Conservation (phyloP, 2,888 invertebrate genomes). For the Diplazon laetatorius region DNA sequence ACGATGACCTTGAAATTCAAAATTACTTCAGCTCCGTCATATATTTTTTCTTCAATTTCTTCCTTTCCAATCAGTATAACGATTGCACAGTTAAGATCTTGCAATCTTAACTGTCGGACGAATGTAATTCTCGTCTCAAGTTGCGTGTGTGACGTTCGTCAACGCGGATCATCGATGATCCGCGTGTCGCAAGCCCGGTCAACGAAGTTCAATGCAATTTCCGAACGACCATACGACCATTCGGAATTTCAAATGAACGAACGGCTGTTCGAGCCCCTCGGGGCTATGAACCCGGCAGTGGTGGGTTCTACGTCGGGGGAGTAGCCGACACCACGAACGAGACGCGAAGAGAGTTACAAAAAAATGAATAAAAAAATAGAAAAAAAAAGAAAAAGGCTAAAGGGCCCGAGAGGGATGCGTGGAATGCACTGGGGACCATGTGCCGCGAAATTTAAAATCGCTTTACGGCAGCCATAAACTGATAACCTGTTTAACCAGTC, state of each 20-base stretch:
- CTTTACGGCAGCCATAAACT: constrained; percentile 80
- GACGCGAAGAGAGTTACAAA: too few species aligned
- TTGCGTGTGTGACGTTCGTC: not conserved
- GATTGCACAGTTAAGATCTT: too few species aligned
- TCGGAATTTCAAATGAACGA: constrained; percentile 25
- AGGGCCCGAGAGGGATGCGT: constrained; percentile 40
- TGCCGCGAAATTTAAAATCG: constrained; percentile 81
- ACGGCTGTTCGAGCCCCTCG: constrained; percentile 25
- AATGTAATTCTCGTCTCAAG: too few species aligned
- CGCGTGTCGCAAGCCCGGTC: not conserved
- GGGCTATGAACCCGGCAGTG: constrained; percentile 37
- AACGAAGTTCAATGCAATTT: constrained; percentile 24
- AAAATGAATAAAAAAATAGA: constrained; percentile 8
- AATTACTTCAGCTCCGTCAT: too few species aligned
- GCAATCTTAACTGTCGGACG: too few species aligned
- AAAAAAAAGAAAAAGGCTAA: constrained; percentile 27
- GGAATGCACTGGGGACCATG: constrained; percentile 73
- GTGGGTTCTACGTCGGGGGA: constrained; percentile 19
- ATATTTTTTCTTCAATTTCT: too few species aligned
- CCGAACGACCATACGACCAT: constrained; percentile 12
- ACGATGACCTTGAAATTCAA: too few species aligned
- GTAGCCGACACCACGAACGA: constrained; percentile 27
- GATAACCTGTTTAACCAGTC: constrained; percentile 81
- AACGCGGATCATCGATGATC: constrained; percentile 1
- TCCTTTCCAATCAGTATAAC: too few species aligned